Base-by-base conservation (phyloP, 2,113 vertebrate species). In the Lepus americanus region DNA sequence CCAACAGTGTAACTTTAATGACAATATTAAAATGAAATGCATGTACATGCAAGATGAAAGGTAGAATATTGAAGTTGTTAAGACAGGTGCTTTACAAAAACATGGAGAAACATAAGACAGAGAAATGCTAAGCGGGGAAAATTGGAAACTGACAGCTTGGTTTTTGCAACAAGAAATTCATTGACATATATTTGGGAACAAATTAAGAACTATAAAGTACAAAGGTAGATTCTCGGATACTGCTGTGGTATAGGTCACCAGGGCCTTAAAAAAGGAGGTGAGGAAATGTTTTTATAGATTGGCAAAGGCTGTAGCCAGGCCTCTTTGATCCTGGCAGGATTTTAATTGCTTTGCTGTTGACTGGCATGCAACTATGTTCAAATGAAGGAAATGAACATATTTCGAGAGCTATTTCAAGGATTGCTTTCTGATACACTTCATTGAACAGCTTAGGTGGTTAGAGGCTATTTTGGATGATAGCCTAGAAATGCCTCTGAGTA, bases 291-390 rank as follows among this genome's bases (percentile, higher is more conserved):
- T 98, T 97, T 97, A 91, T 97, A 96, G 80, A 29, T 87, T 96
- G 93, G 91, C 90, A 94, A 95, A 96, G 93, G 36, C 92, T 89
- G 16, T 92, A 96, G 95, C 86, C 94, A 98, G 91, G 89, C 96
- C 97, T 10, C 9, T 98, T 98, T 98, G 96, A 97, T 98, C 93
- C 96, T 98, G 98, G 98, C 97, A 98, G 97, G 96, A 96, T 97
- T 98, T 98, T 98, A 98, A 98, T 98, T 98, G 97, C 97, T 98
- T 98, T 97, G 96, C 97, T 91, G 92, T 97, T 98, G 98, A 97
- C 96, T 98, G 98, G 97, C 97, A 98, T 98, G 93, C 70, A 94
- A 94, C 94, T 97, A 96, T 92, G 85, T 64, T 97, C 94, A 98
- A 98, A 98, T 94, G 87, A 98, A 97, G 96, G 92, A 97, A 97